Base-by-base conservation (phyloP, 2,113 vertebrate species). In the Rhinoptilus africanus region DNA sequence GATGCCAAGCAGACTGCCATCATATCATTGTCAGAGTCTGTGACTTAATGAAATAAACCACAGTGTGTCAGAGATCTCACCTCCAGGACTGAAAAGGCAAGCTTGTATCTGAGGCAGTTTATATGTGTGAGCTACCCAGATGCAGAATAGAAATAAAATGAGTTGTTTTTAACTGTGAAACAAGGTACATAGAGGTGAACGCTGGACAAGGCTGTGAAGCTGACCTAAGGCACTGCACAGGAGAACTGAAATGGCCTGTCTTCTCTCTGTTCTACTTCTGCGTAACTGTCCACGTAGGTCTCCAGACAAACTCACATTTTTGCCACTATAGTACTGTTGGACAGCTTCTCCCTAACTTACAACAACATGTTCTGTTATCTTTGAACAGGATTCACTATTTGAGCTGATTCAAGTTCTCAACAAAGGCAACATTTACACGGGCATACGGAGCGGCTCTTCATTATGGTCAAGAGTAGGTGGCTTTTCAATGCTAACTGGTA, bases 251-350 rank as follows among this genome's bases (percentile, higher is more conserved):
- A 37, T 1, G 3, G 15, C 15, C 21, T 1, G 1, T 20, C 11
- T 76, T 84, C 50, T 23, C 57, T 60, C 39, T 75, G 57, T 67
- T 73, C 37, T 41, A 6, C 39, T 47, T 57, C 35, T 51, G 17
- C 2, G 0, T 51, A 72, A 62, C 34, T 35, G 37, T 57, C 28
- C 57, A 50, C 0, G 0, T 4, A 72, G 39, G 43, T 37, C 13
- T 30, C n/a, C 53, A 34, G 16, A 19, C 69, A 71, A 84, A 6
- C 1, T 14, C 28, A 43, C 4, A 1, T 27, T 69, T 53, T 75
- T 78, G 57, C 27, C 19, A 68, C 23, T 19, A 6, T 0, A 59
- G 5, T 26, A 51, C 9, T 12, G 51, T 43, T 21, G 48, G 20
- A 64, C 12, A 87, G 23, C 10, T 68, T 90, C 12, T 41, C 45